Conservation (phyloP, 2,888 invertebrate genomes). For the Acanthococcus lagerstroemiae region DNA sequence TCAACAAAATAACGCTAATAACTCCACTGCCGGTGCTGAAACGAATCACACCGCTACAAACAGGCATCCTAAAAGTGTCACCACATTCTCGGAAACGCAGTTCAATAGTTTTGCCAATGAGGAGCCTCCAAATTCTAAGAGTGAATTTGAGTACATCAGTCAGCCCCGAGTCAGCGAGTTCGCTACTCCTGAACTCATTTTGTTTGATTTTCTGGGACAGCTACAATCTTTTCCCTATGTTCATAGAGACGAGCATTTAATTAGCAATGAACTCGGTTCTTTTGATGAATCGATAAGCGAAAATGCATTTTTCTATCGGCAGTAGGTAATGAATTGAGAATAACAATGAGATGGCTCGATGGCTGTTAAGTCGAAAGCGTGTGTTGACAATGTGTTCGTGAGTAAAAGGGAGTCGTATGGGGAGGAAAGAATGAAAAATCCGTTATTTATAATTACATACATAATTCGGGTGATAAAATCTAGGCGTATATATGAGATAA, state of each 20-base stretch:
- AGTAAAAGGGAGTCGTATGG: too few relatives aligned
- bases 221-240: background rate
- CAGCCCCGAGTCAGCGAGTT: background rate
- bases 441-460: too few relatives aligned
- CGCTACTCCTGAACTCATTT: conserved; percentile 15
- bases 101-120: conserved; percentile 1
- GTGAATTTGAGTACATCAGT: background rate
- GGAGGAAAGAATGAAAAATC: too few relatives aligned
- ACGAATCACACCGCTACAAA: background rate
- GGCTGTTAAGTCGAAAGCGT: too few relatives aligned
- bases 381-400: too few relatives aligned
- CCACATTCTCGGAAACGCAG: background rate
- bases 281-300: conserved; percentile 11
- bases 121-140: background rate
- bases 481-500: too few relatives aligned
- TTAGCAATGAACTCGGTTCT: background rate
- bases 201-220: conserved; percentile 13
- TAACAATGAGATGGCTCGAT: too few relatives aligned
- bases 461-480: too few relatives aligned
- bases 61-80: background rate
- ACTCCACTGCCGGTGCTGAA: background rate
- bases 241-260: conserved; percentile 1
- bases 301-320: conserved; percentile 10
- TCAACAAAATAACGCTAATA: background rate
- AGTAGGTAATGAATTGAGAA: too few relatives aligned